These are phyloP conservation scores for Orgyia antiqua DNA, from an alignment of 2,888 invertebrate species.

Conservation along the genomic window DNA sequence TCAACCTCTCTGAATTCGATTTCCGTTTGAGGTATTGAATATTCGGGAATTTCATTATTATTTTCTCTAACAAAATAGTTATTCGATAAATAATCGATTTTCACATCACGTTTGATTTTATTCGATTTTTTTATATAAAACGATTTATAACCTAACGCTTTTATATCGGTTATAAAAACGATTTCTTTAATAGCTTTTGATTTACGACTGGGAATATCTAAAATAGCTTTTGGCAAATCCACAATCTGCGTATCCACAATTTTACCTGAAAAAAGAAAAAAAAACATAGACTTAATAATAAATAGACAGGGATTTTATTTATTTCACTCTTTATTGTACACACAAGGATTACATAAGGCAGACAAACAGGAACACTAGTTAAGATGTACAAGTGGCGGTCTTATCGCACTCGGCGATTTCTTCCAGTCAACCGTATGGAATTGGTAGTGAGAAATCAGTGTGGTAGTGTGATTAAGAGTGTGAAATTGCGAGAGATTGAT, in stretches of 20 bases:
- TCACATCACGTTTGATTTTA: slow-evolving; percentile 23
- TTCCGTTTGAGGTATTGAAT: slow-evolving; percentile 6
- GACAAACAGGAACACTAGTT: too few relatives aligned
- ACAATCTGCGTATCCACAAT: slow-evolving; percentile 80
- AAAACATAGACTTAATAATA: too few relatives aligned
- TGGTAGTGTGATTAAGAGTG: too few relatives aligned
- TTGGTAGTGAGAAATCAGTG: too few relatives aligned
- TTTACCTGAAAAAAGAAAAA: slow-evolving; percentile 49
- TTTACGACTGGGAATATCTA: slow-evolving; percentile 76
- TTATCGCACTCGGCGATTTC: too few relatives aligned
- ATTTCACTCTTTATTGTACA: too few relatives aligned
- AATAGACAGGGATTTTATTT: too few relatives aligned
- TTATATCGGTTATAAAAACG: slow-evolving; percentile 81
- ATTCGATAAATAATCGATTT: slow-evolving; percentile 23
- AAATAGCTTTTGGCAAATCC: slow-evolving; percentile 77
- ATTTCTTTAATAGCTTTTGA: slow-evolving; percentile 83
- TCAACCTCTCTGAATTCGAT: slow-evolving; percentile 18
- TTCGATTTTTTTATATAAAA: slow-evolving; percentile 66
- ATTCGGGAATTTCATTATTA: slow-evolving; percentile 3
- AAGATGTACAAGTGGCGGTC: too few relatives aligned
- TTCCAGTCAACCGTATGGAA: too few relatives aligned
- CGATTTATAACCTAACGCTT: slow-evolving; percentile 83
- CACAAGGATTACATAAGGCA: too few relatives aligned
- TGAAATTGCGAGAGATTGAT: too few relatives aligned
- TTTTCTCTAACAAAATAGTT: slow-evolving; percentile 29